Base-by-base conservation (phyloP, 37 sponge, comb jelly and placozoan species). In the Theonella swinhoei region DNA sequence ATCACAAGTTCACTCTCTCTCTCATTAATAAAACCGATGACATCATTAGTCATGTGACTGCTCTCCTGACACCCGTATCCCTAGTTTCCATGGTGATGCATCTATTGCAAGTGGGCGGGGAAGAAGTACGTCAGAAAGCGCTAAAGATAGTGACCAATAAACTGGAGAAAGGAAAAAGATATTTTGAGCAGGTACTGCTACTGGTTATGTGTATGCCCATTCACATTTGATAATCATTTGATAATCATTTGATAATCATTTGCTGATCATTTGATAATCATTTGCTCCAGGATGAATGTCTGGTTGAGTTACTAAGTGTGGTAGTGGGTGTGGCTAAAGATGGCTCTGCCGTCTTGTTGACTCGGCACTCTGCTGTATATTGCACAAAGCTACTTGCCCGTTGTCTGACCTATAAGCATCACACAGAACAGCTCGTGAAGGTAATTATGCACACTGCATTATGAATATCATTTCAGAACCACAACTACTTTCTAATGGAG, bases 331-430 rank as follows among this genome's bases (percentile, higher is more conserved):
- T 83, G 83, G 79, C 83, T 36, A 17, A 33, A 19, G 42, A 23
- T 33, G 47, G 29, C 64, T 73, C 71, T 30, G 64, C 64, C 42
- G 47, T 67, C 28, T 29, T 67, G 33, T 29, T 65, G 22, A 72
- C 74, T 1, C 35, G 85, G 9, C 90, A 89, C 59, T 32, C 79
- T 26, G 79, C 90, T 39, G 68, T 89, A 5, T 67, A 75, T n/a
- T 35, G 80, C 30, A 24, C 84, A 39, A 72, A 84, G 69, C 75
- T 89, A 11, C 37, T 88, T 19, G 29, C 78, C 20, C 5, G 26
- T 33, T 38, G 59, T 26, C 64, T 88, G 0, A 71, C 73, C 3
- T 2, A 62, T 0, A 2, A 17, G 5, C 35, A 37, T 17, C 84
- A 82, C 78, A 36, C 36, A 37, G 41, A 73, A 0, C 17, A 79